Percentiles rank a stretch among this genome's conserved stretches.
Evolutionary conservation across 2,113 vertebrate genomes (phyloP).

Genomic region (Toxotes chatareus): DNA sequence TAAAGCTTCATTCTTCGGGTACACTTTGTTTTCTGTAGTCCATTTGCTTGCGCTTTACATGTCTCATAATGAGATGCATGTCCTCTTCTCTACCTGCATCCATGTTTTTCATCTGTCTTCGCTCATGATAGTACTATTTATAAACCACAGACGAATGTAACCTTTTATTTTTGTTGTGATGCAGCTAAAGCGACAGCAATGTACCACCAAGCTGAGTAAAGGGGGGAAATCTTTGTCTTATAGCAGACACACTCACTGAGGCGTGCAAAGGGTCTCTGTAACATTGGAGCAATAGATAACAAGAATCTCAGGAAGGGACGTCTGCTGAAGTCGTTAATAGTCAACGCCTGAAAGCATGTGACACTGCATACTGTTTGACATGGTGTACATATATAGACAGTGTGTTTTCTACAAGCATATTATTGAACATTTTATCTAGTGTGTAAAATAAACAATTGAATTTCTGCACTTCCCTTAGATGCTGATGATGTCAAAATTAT

Average conservation of each 20-base stretch:
- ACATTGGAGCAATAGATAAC: conserved; percentile 65
- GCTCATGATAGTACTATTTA: conserved; percentile 9
- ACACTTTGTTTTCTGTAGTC: conserved; percentile 23
- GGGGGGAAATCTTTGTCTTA: not conserved
- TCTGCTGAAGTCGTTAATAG: conserved; percentile 23
- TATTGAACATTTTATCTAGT: not conserved
- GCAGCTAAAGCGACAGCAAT: not conserved
- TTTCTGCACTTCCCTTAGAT: not conserved
- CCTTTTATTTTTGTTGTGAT: conserved; percentile 13
- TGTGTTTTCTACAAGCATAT: not conserved
- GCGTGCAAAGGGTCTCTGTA: conserved; percentile 32
- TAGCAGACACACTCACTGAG: conserved; percentile 8
- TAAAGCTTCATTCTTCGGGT: not conserved
- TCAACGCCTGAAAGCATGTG: conserved; percentile 34
- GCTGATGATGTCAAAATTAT: not conserved
- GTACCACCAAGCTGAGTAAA: not conserved
- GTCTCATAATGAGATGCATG: conserved; percentile 31
- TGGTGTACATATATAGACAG: not conserved
- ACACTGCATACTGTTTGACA: not conserved
- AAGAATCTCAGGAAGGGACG: conserved; percentile 28
- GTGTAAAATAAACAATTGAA: not conserved
- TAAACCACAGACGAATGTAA: not conserved
- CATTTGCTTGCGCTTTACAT: conserved; percentile 11
- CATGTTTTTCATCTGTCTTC: conserved; percentile 37
- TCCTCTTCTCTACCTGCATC: conserved; percentile 28